phyloP scores from a whole-genome alignment of 2,113 vertebrate genomes.

The Falcunculus frontatus region DNA sequence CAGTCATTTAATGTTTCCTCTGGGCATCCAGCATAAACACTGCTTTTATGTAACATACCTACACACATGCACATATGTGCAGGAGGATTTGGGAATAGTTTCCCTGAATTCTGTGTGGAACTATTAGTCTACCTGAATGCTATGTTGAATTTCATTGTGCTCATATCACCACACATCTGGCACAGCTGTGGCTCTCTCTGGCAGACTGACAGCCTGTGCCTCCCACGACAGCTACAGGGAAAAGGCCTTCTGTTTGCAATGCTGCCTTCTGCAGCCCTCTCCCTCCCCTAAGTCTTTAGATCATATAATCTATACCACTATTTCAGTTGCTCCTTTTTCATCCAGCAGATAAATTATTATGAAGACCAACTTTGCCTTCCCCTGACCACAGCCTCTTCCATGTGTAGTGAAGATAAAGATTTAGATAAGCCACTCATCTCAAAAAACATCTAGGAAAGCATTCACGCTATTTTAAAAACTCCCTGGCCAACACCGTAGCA shows the following conservation, averaged over 20 bases:
- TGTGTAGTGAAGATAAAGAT: neutral
- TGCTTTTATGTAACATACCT: conserved; percentile 25
- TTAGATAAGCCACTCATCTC: neutral
- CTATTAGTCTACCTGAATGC: conserved; percentile 14
- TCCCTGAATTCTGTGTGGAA: neutral
- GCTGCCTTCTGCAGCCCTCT: neutral
- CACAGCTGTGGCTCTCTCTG: neutral
- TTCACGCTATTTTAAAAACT: neutral
- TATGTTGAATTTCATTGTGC: neutral
- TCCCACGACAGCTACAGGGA: neutral
- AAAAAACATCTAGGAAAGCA: neutral
- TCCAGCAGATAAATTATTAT: neutral
- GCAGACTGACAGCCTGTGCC: neutral
- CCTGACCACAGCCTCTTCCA: neutral
- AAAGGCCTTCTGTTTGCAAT: neutral
- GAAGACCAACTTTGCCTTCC: neutral
- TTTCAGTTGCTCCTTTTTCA: neutral
- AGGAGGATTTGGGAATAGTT: neutral
- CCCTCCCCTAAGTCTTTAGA: neutral
- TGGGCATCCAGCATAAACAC: conserved; percentile 7
- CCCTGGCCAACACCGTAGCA: neutral
- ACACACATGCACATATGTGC: neutral
- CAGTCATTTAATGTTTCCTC: conserved; percentile 1
- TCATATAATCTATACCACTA: neutral
- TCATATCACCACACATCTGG: neutral